Evolutionary conservation across 2,797 vertebrate genomes (phyloP).

Genomic region (Steatocranus sp.): DNA sequence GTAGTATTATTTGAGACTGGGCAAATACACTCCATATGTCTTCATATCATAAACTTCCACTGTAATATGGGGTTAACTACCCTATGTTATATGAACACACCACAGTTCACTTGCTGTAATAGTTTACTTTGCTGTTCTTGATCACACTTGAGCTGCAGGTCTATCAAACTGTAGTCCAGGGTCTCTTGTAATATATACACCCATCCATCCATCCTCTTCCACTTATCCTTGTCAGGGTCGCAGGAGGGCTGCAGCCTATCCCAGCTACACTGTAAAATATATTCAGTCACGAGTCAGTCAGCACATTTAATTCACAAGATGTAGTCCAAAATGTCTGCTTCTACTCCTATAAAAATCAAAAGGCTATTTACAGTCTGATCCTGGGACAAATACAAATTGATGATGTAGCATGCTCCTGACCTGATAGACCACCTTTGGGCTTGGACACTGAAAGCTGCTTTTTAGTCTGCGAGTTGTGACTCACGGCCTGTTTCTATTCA

Average conservation of each 20-base stretch:
- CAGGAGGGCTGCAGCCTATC: fast-evolving
- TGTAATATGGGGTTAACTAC: neutral
- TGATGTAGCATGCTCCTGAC: neutral
- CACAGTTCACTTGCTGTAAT: neutral
- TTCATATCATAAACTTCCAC: neutral
- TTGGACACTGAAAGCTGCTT: neutral
- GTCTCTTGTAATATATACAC: neutral
- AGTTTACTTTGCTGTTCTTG: neutral
- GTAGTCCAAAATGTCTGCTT: neutral
- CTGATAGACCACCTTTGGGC: neutral
- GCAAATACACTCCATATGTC: neutral
- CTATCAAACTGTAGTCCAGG: neutral
- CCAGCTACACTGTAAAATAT: neutral
- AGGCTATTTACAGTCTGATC: neutral
- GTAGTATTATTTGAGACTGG: neutral
- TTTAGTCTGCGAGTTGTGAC: neutral
- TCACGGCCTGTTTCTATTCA: neutral
- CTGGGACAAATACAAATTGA: neutral
- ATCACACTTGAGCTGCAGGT: neutral
- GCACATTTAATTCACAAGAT: neutral
- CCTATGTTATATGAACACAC: neutral
- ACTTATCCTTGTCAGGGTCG: neutral
- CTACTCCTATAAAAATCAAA: neutral
- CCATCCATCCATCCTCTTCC: neutral
- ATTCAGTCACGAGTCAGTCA: neutral